phyloP scores from a whole-genome alignment of 1,140 invertebrate species.

The Sweltsa coloradensis region DNA sequence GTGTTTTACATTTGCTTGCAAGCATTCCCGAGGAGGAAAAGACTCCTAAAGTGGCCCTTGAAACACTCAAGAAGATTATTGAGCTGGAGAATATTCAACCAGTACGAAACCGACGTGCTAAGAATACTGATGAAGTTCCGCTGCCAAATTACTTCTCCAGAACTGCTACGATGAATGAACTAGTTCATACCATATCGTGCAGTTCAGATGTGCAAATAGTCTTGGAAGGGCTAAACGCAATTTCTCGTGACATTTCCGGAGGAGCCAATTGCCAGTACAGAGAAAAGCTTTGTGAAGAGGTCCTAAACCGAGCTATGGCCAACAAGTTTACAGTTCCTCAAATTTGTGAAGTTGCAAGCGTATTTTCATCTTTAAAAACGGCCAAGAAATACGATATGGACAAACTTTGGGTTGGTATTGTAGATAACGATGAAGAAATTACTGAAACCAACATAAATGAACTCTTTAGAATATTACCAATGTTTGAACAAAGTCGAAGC shows the following conservation, averaged over 20 bases:
- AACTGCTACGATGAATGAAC: constrained; percentile 29
- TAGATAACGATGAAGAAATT: constrained; percentile 42
- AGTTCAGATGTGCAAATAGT: constrained; percentile 30
- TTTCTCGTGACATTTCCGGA: constrained; percentile 30
- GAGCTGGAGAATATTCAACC: constrained; percentile 35
- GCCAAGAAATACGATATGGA: constrained; percentile 40
- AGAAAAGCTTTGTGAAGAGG: constrained; percentile 43
- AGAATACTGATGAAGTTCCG: constrained; percentile 13
- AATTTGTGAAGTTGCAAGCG: constrained; percentile 40
- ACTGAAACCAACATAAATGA: constrained; percentile 40
- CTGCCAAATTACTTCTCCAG: constrained; percentile 27
- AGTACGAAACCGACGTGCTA: constrained; percentile 15
- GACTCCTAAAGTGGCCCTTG: constrained; percentile 34
- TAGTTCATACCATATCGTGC: constrained; percentile 32
- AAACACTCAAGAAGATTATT: constrained; percentile 36
- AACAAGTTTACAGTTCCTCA: constrained; percentile 45
- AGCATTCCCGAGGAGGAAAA: constrained; percentile 35
- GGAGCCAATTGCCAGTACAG: constrained; percentile 35
- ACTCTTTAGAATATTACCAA: constrained; percentile 41
- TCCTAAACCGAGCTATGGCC: constrained; percentile 43
- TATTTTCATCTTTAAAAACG: constrained; percentile 30
- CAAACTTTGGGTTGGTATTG: constrained; percentile 54
- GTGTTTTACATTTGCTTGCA: constrained; percentile 28
- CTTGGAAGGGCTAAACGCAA: constrained; percentile 30
- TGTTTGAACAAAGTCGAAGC: constrained; percentile 44